These are phyloP conservation scores for Proteles cristata DNA, from an alignment of 2,113 vertebrate genomes.

Conservation along the genomic window DNA sequence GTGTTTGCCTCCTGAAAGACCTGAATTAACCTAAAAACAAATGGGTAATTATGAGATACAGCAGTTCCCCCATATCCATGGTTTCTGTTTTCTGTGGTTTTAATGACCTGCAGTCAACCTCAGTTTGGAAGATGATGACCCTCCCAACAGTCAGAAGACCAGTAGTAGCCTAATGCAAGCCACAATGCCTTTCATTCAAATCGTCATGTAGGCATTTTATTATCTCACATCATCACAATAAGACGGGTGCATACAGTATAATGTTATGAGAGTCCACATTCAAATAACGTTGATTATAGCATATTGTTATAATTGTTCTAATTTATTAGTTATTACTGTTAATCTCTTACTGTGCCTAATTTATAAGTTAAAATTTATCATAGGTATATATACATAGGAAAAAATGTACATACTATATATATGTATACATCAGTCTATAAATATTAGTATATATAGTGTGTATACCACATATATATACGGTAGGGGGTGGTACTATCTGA, in stretches of 20 bases:
- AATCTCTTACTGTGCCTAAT: background rate
- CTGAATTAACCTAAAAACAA: background rate
- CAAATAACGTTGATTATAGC: background rate
- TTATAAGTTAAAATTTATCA: background rate
- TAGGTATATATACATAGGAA: background rate
- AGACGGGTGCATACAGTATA: background rate
- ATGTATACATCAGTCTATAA: too few species aligned
- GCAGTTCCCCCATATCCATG: background rate
- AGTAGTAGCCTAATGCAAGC: background rate
- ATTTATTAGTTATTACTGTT: background rate
- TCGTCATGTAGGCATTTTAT: background rate
- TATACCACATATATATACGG: too few species aligned
- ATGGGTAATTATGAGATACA: background rate
- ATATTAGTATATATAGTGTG: background rate
- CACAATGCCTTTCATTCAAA: background rate
- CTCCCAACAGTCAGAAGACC: background rate
- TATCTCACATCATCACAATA: background rate
- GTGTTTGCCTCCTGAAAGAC: background rate
- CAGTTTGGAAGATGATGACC: background rate
- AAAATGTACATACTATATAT: background rate
- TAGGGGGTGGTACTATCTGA: background rate
- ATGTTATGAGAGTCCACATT: background rate
- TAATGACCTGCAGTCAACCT: background rate
- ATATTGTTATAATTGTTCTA: background rate
- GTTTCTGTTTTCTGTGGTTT: background rate